Percentiles rank a stretch among this genome's conserved stretches.
These are phyloP conservation scores for Spilarctia lutea DNA, from an alignment of 2,888 invertebrate genomes.

Conservation along the genomic window DNA sequence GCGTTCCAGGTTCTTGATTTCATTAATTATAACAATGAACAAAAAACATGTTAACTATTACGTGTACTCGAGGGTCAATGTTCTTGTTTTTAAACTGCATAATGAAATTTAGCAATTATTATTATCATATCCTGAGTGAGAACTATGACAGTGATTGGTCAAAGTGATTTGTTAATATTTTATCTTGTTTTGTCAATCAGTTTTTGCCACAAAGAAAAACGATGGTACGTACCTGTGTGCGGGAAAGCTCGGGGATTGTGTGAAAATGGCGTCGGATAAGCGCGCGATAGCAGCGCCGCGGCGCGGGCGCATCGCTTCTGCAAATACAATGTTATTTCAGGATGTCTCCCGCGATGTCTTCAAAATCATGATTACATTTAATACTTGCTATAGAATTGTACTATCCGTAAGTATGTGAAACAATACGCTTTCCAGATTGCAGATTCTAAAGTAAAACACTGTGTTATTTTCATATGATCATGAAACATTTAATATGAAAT, in stretches of 20 bases:
- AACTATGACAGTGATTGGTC: constrained; percentile 24
- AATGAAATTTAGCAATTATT: constrained; percentile 47
- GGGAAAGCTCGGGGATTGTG: constrained; percentile 82
- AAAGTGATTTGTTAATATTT: constrained; percentile 26
- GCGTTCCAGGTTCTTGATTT: constrained; percentile 63
- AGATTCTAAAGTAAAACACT: neutral
- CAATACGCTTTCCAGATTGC: constrained; percentile 15
- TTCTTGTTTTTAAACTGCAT: constrained; percentile 71
- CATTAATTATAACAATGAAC: constrained; percentile 72
- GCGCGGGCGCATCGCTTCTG: constrained; percentile 78
- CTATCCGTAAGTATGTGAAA: constrained; percentile 34
- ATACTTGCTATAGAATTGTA: constrained; percentile 42
- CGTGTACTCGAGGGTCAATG: constrained; percentile 81
- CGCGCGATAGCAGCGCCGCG: constrained; percentile 75
- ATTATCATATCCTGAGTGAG: constrained; percentile 34
- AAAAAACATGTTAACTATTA: constrained; percentile 85
- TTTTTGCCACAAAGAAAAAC: constrained; percentile 47
- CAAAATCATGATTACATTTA: constrained; percentile 70
- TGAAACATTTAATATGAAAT: too few relatives aligned
- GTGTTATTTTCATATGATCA: neutral
- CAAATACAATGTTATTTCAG: constrained; percentile 85
- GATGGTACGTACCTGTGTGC: constrained; percentile 77
- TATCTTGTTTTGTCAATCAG: constrained; percentile 42
- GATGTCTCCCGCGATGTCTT: constrained; percentile 86
- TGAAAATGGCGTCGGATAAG: constrained; percentile 84